phyloP scores from a whole-genome alignment of 2,797 vertebrate genomes.

The Anguilla anguilla region DNA sequence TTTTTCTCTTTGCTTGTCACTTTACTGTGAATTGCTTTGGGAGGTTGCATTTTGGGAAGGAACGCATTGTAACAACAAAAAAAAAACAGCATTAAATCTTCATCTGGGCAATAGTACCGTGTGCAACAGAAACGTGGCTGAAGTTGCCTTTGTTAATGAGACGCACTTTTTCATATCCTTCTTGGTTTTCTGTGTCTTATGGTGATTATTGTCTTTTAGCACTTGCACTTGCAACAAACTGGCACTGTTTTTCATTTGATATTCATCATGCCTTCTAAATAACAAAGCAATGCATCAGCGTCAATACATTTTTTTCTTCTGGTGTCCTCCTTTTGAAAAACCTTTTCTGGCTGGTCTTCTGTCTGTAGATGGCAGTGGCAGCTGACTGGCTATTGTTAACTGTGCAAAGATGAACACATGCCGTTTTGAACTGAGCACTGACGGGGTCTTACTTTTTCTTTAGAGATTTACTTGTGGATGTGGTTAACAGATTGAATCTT shows the following conservation, averaged over 20 bases:
- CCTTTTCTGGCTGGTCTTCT: neutral
- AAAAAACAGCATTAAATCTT: slow-evolving; percentile 32
- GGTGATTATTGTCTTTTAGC: neutral
- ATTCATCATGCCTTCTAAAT: neutral
- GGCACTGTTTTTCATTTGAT: neutral
- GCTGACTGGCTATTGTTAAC: neutral
- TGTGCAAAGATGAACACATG: neutral
- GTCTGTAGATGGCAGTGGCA: neutral
- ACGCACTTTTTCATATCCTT: neutral
- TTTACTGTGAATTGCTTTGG: slow-evolving; percentile 33
- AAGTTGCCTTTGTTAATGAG: neutral
- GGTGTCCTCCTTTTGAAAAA: neutral
- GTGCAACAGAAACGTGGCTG: neutral
- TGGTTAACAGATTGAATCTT: neutral
- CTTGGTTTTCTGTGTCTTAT: neutral
- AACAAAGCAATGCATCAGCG: neutral
- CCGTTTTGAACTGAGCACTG: neutral
- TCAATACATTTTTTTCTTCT: neutral
- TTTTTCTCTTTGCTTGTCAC: slow-evolving; percentile 48
- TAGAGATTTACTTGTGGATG: neutral
- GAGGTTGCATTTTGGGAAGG: neutral
- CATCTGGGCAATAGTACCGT: neutral
- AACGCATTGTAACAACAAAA: neutral
- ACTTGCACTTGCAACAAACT: neutral
- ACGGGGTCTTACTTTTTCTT: neutral